Base-by-base conservation (phyloP, 2,797 vertebrate species). In the Trachurus trachurus region DNA sequence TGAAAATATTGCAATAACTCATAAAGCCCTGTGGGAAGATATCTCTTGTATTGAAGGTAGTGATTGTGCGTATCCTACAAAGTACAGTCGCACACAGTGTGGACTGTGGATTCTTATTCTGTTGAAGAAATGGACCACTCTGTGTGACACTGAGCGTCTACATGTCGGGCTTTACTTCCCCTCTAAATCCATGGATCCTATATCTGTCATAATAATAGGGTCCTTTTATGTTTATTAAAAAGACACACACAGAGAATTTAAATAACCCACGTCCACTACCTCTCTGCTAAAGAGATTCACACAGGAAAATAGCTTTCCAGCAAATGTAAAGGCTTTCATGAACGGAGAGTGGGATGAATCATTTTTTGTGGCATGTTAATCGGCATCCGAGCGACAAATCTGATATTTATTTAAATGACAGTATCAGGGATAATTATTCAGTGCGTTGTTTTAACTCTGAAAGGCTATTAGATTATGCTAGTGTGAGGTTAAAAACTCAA, bases 401-500 rank as follows among this genome's bases (percentile, higher is more conserved):
- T n/a, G 39, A 42, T 63, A 60, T 71, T 49, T 74, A 58, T 74
- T 77, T 40, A 56, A 67, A 74, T 57, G 13, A 50, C 44, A 11
- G 42, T 22, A 59, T 70, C 57, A 65, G 16, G 54, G 67, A 47
- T 75, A n/a, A 69, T 59, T 66, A 62, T 58, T 80, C 44, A 13
- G 13, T 29, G 21, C 29, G 22, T 21, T 50, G 10, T 60, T 66
- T 49, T 26, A 64, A 63, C n/a, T 60, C 26, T 31, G 19, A 49
- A 52, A 29, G 16, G 16, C 7, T 1, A 40, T 58, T 22, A 66
- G 59, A 77, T 16, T 34, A 42, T n/a, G 31, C 52, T 44, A 50
- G 39, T 13, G 26, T 60, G 58, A 47, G 49, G 66, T 37, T 52
- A 26, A 67, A 64, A 61, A 69, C 8, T 52, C 57, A 56, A 45